These are phyloP conservation scores for Pelodiscus sinensis DNA, from an alignment of 2,113 vertebrate genomes.

Conservation along the genomic window DNA sequence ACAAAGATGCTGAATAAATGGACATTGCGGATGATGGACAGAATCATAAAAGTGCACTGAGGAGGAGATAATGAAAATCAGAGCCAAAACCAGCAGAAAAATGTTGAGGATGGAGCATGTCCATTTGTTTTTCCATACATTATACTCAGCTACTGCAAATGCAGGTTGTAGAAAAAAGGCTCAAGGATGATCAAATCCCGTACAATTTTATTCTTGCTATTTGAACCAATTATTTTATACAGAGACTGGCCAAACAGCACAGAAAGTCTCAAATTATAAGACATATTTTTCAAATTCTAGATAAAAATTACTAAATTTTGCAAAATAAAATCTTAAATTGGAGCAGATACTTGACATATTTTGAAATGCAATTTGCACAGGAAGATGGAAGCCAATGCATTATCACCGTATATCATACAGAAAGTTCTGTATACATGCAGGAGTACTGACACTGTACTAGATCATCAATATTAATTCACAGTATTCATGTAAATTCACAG, in stretches of 20 bases:
- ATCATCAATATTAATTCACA: background rate
- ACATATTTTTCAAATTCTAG: background rate
- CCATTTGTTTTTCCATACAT: background rate
- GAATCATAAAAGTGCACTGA: background rate
- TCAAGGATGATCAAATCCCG: background rate
- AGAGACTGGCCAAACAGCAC: background rate
- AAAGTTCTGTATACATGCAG: background rate
- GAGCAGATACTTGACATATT: background rate
- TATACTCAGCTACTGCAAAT: background rate
- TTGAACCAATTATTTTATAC: background rate
- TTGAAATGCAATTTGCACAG: background rate
- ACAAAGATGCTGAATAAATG: background rate
- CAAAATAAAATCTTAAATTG: background rate
- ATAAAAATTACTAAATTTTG: background rate
- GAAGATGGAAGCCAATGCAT: background rate
- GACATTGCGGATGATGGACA: background rate
- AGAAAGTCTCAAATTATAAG: background rate
- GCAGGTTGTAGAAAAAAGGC: background rate
- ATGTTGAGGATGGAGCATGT: background rate
- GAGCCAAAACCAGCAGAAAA: background rate
- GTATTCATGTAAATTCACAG: background rate
- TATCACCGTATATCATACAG: background rate
- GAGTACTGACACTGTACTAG: background rate
- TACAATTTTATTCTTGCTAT: background rate
- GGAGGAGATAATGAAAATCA: background rate